Conservation (phyloP, 2,113 vertebrate species). For the Romanogobio albipinnatus region DNA sequence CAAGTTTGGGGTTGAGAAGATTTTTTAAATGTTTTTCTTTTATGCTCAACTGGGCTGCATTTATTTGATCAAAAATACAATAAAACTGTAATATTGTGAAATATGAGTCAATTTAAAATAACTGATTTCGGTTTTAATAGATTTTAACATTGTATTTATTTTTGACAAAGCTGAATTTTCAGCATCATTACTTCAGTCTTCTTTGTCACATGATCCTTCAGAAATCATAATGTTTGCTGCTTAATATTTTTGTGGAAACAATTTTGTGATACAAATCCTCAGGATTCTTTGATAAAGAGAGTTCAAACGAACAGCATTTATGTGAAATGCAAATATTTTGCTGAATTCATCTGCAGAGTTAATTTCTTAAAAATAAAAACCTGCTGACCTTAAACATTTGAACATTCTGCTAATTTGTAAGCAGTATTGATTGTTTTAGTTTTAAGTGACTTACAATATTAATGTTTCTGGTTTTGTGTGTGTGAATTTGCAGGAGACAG, state of each 20-base stretch:
- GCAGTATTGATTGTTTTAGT: background rate
- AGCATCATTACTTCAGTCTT: too few species aligned
- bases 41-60: background rate
- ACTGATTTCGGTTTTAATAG: background rate
- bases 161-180: background rate
- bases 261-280: background rate
- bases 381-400: too few species aligned
- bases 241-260: background rate
- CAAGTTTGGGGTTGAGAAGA: background rate
- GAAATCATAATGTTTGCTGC: too few species aligned
- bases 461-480: conserved; percentile 15
- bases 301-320: too few species aligned
- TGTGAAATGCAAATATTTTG: too few species aligned
- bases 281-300: background rate
- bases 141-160: background rate
- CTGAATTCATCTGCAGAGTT: too few species aligned
- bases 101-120: background rate
- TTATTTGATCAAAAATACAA: background rate
- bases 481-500: conserved; percentile 83
- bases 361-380: too few species aligned
- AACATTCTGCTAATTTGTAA: background rate
- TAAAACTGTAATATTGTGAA: background rate
- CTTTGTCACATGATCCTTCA: too few species aligned
- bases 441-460: background rate
- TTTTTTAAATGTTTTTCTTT: background rate